phyloP scores from a whole-genome alignment of 2,797 vertebrate species.

The Sebastiscus albofasciatus region DNA sequence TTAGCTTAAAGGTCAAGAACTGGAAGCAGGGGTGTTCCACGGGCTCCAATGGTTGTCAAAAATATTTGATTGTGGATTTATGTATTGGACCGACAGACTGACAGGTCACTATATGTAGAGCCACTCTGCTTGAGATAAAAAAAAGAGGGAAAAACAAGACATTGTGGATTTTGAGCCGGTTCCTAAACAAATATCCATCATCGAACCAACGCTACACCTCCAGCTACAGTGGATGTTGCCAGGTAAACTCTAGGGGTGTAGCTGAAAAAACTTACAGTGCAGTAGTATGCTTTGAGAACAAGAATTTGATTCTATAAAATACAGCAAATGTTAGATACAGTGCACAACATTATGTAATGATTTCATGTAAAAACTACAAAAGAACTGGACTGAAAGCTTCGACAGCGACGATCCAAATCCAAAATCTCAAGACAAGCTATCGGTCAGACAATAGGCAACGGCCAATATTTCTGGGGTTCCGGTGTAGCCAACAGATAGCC shows the following conservation, averaged over 20 bases:
- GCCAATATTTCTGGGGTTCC: rapidly evolving
- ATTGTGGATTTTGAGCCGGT: not conserved
- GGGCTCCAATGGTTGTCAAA: not conserved
- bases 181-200: not conserved
- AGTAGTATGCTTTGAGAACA: not conserved
- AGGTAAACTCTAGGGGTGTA: not conserved
- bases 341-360: not conserved
- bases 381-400: not conserved
- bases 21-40: not conserved
- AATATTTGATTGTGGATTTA: not conserved
- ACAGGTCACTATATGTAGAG: not conserved
- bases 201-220: not conserved
- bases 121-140: not conserved
- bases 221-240: not conserved
- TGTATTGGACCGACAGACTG: not conserved
- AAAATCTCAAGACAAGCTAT: not conserved
- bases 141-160: not conserved
- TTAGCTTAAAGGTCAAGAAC: not conserved
- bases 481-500: not conserved
- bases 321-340: not conserved
- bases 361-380: not conserved
- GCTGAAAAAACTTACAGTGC: not conserved
- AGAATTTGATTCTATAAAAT: not conserved
- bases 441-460: too few relatives aligned
- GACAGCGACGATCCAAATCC: not conserved